These are phyloP conservation scores for Scyliorhinus canicula DNA, from an alignment of 2,797 vertebrate genomes.

Conservation along the genomic window DNA sequence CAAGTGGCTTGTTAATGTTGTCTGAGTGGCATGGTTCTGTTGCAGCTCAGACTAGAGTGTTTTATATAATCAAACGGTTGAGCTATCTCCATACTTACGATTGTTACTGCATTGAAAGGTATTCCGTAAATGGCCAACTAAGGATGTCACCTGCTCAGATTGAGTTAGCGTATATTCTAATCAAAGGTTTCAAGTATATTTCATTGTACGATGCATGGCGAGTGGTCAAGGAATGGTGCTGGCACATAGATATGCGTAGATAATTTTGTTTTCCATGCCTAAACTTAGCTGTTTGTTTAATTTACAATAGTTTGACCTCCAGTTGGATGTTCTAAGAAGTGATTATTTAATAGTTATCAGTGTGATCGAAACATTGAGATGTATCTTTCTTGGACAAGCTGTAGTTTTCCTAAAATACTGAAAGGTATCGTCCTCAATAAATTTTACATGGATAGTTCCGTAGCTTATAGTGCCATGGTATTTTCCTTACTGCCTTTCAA, in stretches of 20 bases:
- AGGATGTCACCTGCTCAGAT: neutral
- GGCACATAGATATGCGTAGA: neutral
- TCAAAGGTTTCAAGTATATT: neutral
- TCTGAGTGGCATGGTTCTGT: neutral
- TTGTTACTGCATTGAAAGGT: neutral
- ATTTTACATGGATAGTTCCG: neutral
- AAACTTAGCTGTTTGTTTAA: neutral
- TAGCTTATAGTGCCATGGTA: neutral
- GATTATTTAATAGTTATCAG: neutral
- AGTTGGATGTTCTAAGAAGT: neutral
- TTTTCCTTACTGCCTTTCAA: neutral
- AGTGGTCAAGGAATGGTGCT: neutral
- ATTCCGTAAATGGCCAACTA: neutral
- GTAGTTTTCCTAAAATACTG: neutral
- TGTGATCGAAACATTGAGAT: neutral
- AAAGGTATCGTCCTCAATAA: neutral
- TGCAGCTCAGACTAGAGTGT: neutral
- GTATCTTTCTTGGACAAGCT: neutral
- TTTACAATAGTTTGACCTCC: neutral
- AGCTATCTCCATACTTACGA: neutral
- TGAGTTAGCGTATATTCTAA: neutral
- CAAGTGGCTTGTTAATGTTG: slow-evolving; percentile 22
- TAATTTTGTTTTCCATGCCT: neutral
- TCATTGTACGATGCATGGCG: neutral
- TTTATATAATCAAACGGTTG: neutral